phyloP scores from a whole-genome alignment of 2,797 vertebrate genomes.

The Pristis pectinata region DNA sequence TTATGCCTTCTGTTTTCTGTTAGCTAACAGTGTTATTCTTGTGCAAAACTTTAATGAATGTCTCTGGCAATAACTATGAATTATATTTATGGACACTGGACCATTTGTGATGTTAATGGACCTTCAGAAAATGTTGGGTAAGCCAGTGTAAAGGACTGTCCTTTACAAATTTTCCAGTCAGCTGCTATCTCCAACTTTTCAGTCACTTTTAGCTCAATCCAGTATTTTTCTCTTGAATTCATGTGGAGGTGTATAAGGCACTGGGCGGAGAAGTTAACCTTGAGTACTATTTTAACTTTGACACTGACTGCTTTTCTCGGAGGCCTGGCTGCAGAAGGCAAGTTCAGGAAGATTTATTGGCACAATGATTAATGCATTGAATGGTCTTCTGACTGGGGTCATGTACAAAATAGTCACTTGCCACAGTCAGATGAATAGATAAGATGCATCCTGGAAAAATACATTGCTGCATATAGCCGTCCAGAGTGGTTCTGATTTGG shows the following conservation, averaged over 20 bases:
- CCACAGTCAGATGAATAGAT: too few species aligned
- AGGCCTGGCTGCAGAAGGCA: neutral
- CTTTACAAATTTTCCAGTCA: neutral
- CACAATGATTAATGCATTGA: neutral
- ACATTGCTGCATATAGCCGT: too few species aligned
- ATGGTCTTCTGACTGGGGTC: neutral
- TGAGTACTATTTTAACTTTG: neutral
- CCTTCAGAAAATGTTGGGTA: neutral
- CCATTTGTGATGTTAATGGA: neutral
- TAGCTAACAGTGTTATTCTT: too few species aligned
- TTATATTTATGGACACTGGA: neutral
- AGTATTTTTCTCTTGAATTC: neutral
- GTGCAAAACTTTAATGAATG: neutral
- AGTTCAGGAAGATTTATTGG: neutral
- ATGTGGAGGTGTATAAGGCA: neutral
- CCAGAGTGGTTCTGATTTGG: too few species aligned
- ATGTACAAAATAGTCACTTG: neutral
- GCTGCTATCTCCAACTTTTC: neutral
- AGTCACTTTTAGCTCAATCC: neutral
- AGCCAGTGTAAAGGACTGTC: neutral
- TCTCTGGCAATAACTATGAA: too few species aligned
- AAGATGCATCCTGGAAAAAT: too few species aligned
- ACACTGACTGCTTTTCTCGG: neutral
- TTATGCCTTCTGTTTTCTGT: too few species aligned
- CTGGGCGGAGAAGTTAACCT: neutral